Conservation (phyloP, 2,113 vertebrate genomes). For the Arvicanthis niloticus region DNA sequence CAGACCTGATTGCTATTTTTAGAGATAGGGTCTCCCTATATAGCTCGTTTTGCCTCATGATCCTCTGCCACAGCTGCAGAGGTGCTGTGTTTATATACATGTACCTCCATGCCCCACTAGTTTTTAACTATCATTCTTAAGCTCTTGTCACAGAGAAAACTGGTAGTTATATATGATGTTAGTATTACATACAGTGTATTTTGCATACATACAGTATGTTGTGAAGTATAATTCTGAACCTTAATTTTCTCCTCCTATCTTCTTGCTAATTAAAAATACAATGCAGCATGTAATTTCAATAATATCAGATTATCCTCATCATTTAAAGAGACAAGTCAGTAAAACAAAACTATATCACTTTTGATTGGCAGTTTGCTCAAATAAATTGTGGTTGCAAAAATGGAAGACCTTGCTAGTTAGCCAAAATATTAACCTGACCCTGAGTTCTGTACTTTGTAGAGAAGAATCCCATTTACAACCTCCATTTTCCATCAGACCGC, state of each 20-base stretch:
- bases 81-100: neutral
- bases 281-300: neutral
- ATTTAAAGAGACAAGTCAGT: neutral
- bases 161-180: neutral
- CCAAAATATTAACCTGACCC: neutral
- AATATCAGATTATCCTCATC: neutral
- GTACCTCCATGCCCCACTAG: neutral
- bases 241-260: neutral
- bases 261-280: constrained; percentile 39
- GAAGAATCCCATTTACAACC: constrained; percentile 15
- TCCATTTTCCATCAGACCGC: neutral
- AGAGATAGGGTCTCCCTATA: neutral
- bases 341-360: constrained; percentile 5
- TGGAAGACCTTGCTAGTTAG: neutral
- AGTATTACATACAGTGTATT: neutral
- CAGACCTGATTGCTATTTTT: neutral
- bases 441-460: neutral
- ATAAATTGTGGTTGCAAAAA: constrained; percentile 14
- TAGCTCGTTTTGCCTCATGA: neutral
- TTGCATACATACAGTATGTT: neutral
- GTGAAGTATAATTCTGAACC: neutral
- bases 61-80: neutral
- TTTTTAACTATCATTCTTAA: constrained; percentile 44
- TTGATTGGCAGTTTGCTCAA: constrained; percentile 25
- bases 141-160: constrained; percentile 14